A percentile compares a stretch with the other conserved stretches of the same genome.
These are phyloP conservation scores for Polia nebulosa DNA, from an alignment of 2,888 invertebrate genomes.

Conservation along the genomic window DNA sequence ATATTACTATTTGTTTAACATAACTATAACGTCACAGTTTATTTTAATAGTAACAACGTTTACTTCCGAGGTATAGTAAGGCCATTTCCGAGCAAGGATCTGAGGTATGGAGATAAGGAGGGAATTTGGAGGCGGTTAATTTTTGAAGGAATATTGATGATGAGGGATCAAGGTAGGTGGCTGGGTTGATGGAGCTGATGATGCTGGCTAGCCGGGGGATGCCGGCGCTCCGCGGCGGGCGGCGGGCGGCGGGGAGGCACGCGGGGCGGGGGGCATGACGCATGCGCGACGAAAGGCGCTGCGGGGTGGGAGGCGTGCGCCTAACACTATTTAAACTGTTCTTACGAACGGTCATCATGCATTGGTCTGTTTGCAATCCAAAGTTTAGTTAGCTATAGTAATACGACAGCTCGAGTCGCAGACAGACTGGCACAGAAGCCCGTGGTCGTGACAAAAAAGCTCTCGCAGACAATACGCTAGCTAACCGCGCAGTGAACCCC, in stretches of 20 bases:
- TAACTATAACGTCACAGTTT: constrained; percentile 26
- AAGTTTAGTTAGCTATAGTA: constrained; percentile 92
- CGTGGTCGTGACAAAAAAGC: constrained; percentile 92
- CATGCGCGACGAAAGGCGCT: constrained; percentile 91
- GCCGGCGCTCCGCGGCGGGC: constrained; percentile 37
- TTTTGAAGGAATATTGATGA: background rate
- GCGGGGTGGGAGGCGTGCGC: constrained; percentile 90
- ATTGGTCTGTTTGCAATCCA: constrained; percentile 93
- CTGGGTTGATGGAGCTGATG: constrained; percentile 42
- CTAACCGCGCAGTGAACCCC: constrained; percentile 90
- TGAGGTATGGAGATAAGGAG: constrained; percentile 17
- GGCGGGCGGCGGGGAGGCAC: constrained; percentile 65
- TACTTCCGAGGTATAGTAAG: constrained; percentile 51
- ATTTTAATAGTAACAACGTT: constrained; percentile 37
- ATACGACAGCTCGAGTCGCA: constrained; percentile 90
- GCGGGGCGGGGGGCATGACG: constrained; percentile 88
- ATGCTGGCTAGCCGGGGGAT: constrained; percentile 56
- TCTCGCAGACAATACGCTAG: constrained; percentile 90
- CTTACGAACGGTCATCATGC: constrained; percentile 92
- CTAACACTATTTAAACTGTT: constrained; percentile 92
- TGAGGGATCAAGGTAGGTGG: background rate
- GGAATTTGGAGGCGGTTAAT: background rate
- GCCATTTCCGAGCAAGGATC: constrained; percentile 49
- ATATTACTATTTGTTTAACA: constrained; percentile 15
- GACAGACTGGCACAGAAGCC: constrained; percentile 91